phyloP scores from a whole-genome alignment of 53 echinoderm and acorn worm species.

The Temnopleurus reevesii region DNA sequence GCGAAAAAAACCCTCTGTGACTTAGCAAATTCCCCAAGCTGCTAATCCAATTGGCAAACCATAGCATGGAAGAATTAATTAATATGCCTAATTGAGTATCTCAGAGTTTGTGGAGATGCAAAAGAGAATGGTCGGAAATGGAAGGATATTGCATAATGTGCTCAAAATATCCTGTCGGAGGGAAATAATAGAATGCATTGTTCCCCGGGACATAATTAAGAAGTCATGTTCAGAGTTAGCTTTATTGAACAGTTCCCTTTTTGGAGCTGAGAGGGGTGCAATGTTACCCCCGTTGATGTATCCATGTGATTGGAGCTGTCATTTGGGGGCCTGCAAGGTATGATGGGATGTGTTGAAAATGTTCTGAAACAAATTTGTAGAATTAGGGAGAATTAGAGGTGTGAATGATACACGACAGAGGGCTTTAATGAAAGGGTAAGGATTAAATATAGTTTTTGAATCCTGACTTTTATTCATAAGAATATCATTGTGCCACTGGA shows the following conservation, averaged over 20 bases:
- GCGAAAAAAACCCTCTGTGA: not conserved
- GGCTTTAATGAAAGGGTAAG: not conserved
- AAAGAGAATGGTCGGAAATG: not conserved
- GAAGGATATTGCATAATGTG: conserved; percentile 50
- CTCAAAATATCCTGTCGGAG: conserved; percentile 21
- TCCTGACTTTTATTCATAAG: too few species aligned
- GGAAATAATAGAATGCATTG: conserved; percentile 27
- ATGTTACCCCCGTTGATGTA: not conserved
- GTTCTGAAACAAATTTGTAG: not conserved
- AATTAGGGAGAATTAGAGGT: not conserved
- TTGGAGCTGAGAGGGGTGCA: not conserved
- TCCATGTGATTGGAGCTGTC: not conserved
- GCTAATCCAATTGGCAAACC: conserved; percentile 37
- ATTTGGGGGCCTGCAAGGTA: not conserved
- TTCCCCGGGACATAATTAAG: not conserved
- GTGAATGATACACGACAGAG: not conserved
- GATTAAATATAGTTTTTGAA: not conserved
- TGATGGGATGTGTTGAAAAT: not conserved
- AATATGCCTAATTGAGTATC: conserved; percentile 25
- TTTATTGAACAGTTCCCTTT: conserved; percentile 26
- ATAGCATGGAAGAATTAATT: conserved; percentile 51
- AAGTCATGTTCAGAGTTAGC: conserved; percentile 17
- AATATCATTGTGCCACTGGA: too few species aligned
- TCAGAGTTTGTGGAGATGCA: not conserved
- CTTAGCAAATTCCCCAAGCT: not conserved